Base-by-base conservation (phyloP, 2,888 invertebrate genomes). In the Parasteatoda lunata region DNA sequence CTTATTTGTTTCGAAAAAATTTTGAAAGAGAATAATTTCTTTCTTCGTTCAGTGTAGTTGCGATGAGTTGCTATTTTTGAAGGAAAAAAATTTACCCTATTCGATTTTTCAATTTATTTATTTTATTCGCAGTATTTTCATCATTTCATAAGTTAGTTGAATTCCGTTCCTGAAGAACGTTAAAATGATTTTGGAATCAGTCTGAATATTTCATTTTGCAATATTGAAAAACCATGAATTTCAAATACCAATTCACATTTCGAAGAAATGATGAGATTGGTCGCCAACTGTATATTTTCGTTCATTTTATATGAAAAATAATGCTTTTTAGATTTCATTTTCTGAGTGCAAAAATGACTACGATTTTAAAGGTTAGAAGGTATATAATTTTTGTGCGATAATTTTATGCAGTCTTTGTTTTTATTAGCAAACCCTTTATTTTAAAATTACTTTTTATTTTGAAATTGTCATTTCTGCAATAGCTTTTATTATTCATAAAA, bases 31-130 rank as follows among this genome's bases (percentile, higher is more conserved):
- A 80, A 80, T 80, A 80, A 73, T 80, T 73, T 80, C 64, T 73
- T 51, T 5, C 5, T 8, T 15, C 13, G n/a, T n/a, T n/a, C 66
- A 13, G 15, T 66, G 15, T 30, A 48, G 48, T 7, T 76, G 15
- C 65, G 65, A 64, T 64, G n/a, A 45, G 54, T 54, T 54, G 45
- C 59, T 9, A 13, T 30, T 30, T 30, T 30, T 30, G 30, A 9
- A 59, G 59, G 8, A 59, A 59, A 59, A 59, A 59, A 59, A 59
- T 59, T 13, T 59, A 4, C 59, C 30, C 30, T 30, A 59, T 9
- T 54, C 11, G 59, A 59, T 13, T 71, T 71, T 79, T 81, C 73
- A 81, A 75, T 81, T 75, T 75, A 81, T 81, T 81, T 79, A 54
- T 73, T 30, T 54, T 54, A 54, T 71, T 71, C 59, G 9, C 59